Base-by-base conservation (phyloP, 1,140 invertebrate species). In the Micrasema longulum region DNA sequence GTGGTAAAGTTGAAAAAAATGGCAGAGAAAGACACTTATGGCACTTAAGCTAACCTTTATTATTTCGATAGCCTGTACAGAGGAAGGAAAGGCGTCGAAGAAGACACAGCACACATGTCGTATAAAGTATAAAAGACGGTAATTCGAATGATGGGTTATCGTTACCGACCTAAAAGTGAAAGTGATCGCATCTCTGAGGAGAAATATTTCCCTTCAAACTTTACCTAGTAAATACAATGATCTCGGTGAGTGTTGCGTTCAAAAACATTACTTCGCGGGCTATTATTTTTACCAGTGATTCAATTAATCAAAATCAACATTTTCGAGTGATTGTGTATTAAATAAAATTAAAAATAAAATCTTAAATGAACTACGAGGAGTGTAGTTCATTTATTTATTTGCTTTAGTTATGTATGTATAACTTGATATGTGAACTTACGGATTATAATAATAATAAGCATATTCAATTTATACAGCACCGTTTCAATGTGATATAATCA, bases 81-180 rank as follows among this genome's bases (percentile, higher is more conserved):
- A 23, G 38, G 48, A 35, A 50, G 11, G 53, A 68, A 57, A 65
- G 0, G 26, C 55, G 38, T 43, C 35, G 65, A 72, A 75, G 73
- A 75, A 64, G 69, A n/a, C n/a, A n/a, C n/a, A n/a, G n/a, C n/a
- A 69, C 57, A 69, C 71, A 68, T 67, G 45, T 45, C 16, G 22
- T 47, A 50, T 16, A 14, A n/a, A 52, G 73, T 75, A 75, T 75
- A 75, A 75, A 75, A 75, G 73, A 50, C 73, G 55, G 65, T 69
- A 57, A 65, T 35, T 35, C 26, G 57, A 60, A 60, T 57, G 69
- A 41, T 20, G 43, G 73, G 70, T 72, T 70, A 75, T 72, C 70
- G 69, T 75, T 71, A 66, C 50, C 73, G 26, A 62, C 20, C 69
- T 38, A 60, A 65, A 41, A 75, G 73, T 75, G 73, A 75, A 75